Evolutionary conservation across 1,140 invertebrate genomes (phyloP).

Genomic region (Lepeophtheirus salmonis): DNA sequence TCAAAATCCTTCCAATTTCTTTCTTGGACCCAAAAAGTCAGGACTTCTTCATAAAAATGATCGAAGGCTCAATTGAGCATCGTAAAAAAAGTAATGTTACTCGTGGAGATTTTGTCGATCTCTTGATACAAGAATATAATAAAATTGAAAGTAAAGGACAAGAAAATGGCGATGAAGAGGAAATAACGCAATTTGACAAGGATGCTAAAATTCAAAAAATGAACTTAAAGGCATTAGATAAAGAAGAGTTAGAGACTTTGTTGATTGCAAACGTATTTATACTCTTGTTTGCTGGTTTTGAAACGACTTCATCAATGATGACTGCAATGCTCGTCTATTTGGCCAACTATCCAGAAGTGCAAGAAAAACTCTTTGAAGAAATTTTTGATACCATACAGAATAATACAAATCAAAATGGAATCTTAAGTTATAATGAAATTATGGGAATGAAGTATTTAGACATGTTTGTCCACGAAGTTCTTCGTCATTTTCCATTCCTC

Average conservation of each 20-base stretch:
- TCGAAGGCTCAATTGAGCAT: background rate
- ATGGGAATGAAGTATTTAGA: background rate
- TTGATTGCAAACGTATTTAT: constrained; percentile 12
- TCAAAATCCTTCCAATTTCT: background rate
- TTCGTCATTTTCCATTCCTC: background rate
- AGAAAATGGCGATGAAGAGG: background rate
- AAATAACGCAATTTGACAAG: constrained; percentile 4
- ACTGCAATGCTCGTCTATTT: constrained; percentile 20
- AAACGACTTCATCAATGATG: constrained; percentile 20
- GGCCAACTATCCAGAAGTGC: constrained; percentile 28
- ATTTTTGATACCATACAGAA: constrained; percentile 24
- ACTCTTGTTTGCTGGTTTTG: constrained; percentile 23
- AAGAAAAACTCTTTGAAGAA: constrained; percentile 29
- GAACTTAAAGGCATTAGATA: background rate
- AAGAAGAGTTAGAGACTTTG: background rate
- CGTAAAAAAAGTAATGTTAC: background rate
- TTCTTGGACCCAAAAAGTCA: background rate
- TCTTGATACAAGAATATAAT: background rate
- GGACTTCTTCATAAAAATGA: background rate
- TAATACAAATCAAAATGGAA: constrained; percentile 18
- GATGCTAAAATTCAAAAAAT: constrained; percentile 2
- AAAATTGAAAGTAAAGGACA: background rate
- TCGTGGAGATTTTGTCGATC: background rate
- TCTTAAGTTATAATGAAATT: background rate
- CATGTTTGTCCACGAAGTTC: background rate